Percentiles rank a stretch among this genome's conserved stretches.
Conservation (phyloP, 2,797 vertebrate genomes). For the Sebastes cheni region DNA sequence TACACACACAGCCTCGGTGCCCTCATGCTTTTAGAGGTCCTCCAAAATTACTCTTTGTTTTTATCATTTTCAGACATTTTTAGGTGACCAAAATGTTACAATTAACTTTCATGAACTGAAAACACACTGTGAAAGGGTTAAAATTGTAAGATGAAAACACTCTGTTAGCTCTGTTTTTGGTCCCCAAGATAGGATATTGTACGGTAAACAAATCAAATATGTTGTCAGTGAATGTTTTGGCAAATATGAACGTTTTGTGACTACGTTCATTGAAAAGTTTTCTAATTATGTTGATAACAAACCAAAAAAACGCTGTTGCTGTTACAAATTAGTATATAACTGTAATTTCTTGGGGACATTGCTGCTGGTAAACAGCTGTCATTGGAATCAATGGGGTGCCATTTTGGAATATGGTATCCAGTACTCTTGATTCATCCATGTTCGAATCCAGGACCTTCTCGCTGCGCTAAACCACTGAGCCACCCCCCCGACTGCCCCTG, state of each 20-base stretch:
- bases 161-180: background rate
- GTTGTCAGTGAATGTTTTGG: background rate
- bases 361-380: background rate
- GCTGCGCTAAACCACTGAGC: slow-evolving; percentile 18
- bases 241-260: background rate
- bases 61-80: background rate
- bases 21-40: background rate
- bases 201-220: background rate
- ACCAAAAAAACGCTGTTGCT: background rate
- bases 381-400: background rate
- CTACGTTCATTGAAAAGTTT: background rate
- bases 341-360: background rate
- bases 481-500: background rate
- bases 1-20: accelerated
- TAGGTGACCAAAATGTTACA: too few species aligned
- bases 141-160: too few species aligned
- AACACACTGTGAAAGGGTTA: too few species aligned
- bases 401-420: background rate
- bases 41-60: background rate
- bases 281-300: background rate
- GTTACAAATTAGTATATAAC: background rate
- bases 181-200: background rate
- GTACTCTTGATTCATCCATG: slow-evolving; percentile 1
- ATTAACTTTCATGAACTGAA: too few species aligned
- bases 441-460: slow-evolving; percentile 13